Percentiles rank a stretch among this genome's conserved stretches.
Conservation (phyloP, 2,888 invertebrate species). For the Agrypnus murinus region DNA sequence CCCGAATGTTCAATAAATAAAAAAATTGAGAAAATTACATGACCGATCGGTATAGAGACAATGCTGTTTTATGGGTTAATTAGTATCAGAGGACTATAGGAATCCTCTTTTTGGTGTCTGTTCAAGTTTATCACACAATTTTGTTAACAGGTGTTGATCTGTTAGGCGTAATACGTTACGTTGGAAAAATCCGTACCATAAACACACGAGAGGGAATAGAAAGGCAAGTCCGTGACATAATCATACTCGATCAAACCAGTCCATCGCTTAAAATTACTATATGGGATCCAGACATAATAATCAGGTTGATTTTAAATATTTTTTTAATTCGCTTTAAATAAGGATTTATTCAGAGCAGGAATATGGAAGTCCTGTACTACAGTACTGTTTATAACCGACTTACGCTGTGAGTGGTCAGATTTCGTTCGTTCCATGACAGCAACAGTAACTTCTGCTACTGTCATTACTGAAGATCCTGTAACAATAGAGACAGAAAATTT, state of each 20-base stretch:
- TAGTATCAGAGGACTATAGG: too few species aligned
- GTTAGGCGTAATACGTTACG: constrained; percentile 21
- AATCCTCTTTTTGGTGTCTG: too few species aligned
- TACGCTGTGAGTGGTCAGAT: constrained; percentile 76
- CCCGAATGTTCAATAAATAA: too few species aligned
- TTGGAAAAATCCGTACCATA: constrained; percentile 63
- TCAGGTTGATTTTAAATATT: constrained; percentile 74
- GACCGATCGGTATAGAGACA: too few species aligned
- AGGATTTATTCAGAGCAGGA: constrained; percentile 75
- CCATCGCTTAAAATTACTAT: constrained; percentile 77
- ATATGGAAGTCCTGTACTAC: constrained; percentile 82
- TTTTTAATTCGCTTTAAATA: too few species aligned
- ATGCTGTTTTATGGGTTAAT: too few species aligned
- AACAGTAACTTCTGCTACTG: constrained; percentile 73
- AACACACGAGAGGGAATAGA: constrained; percentile 76
- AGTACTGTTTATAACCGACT: constrained; percentile 82
- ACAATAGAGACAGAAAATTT: constrained; percentile 77
- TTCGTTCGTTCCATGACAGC: constrained; percentile 73
- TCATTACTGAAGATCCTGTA: constrained; percentile 84
- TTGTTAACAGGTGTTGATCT: constrained; percentile 31
- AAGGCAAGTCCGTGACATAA: constrained; percentile 78
- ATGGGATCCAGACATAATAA: constrained; percentile 83
- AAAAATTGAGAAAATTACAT: too few species aligned
- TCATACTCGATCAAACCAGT: constrained; percentile 79
- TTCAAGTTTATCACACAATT: too few species aligned